Percentiles rank a stretch among this genome's conserved stretches.
phyloP scores from a whole-genome alignment of 2,888 invertebrate genomes.

The Apeira syringaria region DNA sequence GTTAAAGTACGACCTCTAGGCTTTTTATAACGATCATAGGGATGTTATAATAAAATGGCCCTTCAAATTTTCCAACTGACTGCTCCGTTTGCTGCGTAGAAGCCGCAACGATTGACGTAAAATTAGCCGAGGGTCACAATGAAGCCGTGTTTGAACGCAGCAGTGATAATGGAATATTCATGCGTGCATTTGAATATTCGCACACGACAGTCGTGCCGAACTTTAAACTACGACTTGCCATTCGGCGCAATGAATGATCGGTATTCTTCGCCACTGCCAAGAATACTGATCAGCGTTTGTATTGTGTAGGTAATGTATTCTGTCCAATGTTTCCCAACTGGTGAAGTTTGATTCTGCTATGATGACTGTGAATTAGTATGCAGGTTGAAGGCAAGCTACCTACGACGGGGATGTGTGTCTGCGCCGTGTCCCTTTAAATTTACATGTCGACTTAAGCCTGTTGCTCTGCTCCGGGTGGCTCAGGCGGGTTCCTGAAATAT shows the following conservation, averaged over 20 bases:
- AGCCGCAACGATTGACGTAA: slow-evolving; percentile 44
- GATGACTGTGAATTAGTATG: slow-evolving; percentile 61
- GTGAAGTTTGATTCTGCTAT: slow-evolving; percentile 30
- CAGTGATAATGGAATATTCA: slow-evolving; percentile 23
- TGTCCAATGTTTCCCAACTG: slow-evolving; percentile 27
- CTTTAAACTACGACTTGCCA: slow-evolving; percentile 44
- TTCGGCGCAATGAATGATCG: slow-evolving; percentile 52
- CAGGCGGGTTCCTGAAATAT: slow-evolving; percentile 34
- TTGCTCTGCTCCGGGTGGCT: slow-evolving; percentile 28
- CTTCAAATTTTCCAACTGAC: slow-evolving; percentile 65
- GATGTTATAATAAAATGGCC: slow-evolving; percentile 40
- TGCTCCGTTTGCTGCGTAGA: slow-evolving; percentile 48
- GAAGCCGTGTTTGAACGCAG: slow-evolving; percentile 14
- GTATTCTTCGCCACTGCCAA: slow-evolving; percentile 34
- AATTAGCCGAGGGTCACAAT: slow-evolving; percentile 35
- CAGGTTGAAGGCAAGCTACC: slow-evolving; percentile 54
- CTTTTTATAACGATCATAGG: slow-evolving; percentile 43
- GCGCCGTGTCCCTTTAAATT: slow-evolving; percentile 60
- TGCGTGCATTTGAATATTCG: slow-evolving; percentile 45
- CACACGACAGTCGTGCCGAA: slow-evolving; percentile 56
- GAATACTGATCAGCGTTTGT: slow-evolving; percentile 71
- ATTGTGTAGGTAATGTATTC: slow-evolving; percentile 37
- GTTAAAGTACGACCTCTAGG: slow-evolving; percentile 27
- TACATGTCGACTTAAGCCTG: slow-evolving; percentile 45
- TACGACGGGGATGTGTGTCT: slow-evolving; percentile 61